phyloP scores from a whole-genome alignment of 2,113 vertebrate genomes.

The Dromiciops gliroides region DNA sequence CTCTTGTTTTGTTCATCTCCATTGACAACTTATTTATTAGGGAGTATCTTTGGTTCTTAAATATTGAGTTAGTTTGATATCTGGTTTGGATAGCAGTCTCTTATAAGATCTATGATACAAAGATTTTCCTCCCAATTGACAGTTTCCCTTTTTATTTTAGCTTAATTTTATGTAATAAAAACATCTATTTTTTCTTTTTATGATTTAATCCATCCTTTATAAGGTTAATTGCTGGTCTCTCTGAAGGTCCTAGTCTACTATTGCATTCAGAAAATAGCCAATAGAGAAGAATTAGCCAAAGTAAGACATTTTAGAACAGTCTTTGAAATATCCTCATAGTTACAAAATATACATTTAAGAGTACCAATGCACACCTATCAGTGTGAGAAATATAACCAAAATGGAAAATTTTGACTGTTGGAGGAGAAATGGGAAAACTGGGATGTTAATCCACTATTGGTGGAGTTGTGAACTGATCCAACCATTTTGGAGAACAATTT shows the following conservation, averaged over 20 bases:
- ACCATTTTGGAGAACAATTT: no score
- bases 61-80: not conserved
- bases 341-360: not conserved
- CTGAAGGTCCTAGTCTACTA: constrained; percentile 18
- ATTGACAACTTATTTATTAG: not conserved
- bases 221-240: not conserved
- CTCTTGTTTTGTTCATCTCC: not conserved
- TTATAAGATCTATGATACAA: not conserved
- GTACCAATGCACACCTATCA: no score
- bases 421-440: no score
- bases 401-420: no score
- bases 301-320: constrained; percentile 6
- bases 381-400: no score
- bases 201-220: not conserved
- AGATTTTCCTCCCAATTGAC: not conserved
- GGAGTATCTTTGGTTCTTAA: not conserved
- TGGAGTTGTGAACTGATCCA: no score
- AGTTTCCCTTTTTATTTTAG: not conserved
- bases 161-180: not conserved
- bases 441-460: no score
- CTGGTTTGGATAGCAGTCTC: not conserved
- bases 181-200: not conserved
- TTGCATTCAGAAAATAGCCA: not conserved
- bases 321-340: not conserved
- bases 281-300: constrained; percentile 24